A percentile compares a stretch with the other conserved stretches of the same genome.
Evolutionary conservation across 2,888 invertebrate species (phyloP).

Genomic region (Tineola bisselliella): DNA sequence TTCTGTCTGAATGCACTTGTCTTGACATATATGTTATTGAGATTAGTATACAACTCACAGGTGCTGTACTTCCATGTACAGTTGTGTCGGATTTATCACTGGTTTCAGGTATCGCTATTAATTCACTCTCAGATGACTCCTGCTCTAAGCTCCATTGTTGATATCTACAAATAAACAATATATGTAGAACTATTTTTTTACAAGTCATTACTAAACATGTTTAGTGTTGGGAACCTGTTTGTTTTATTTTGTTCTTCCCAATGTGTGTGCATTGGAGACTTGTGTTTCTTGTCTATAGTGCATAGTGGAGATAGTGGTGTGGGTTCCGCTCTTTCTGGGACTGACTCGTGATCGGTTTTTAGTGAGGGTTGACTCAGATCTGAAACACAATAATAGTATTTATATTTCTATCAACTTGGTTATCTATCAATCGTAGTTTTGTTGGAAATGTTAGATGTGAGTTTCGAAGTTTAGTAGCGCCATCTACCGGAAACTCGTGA

Average conservation of each 20-base stretch:
- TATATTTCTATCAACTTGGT: too few species aligned
- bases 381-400: slow-evolving; percentile 27
- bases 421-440: too few species aligned
- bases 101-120: slow-evolving; percentile 87
- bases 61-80: slow-evolving; percentile 78
- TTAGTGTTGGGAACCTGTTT: too few species aligned
- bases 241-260: slow-evolving; percentile 70
- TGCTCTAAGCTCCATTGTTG: slow-evolving; percentile 74
- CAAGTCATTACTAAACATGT: too few species aligned
- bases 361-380: slow-evolving; percentile 82
- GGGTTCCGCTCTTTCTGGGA: slow-evolving; percentile 49
- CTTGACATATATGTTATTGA: neutral
- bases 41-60: slow-evolving; percentile 57
- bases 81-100: slow-evolving; percentile 89
- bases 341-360: slow-evolving; percentile 71
- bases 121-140: slow-evolving; percentile 88
- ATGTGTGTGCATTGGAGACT: slow-evolving; percentile 68
- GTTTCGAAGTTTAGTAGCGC: too few species aligned
- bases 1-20: too few species aligned
- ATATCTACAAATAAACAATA: too few species aligned
- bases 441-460: too few species aligned
- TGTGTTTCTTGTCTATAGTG: slow-evolving; percentile 27
- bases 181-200: too few species aligned
- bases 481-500: too few species aligned
- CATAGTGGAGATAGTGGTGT: slow-evolving; percentile 73